Conservation (phyloP, 2,113 vertebrate genomes). For the Clarias gariepinus region DNA sequence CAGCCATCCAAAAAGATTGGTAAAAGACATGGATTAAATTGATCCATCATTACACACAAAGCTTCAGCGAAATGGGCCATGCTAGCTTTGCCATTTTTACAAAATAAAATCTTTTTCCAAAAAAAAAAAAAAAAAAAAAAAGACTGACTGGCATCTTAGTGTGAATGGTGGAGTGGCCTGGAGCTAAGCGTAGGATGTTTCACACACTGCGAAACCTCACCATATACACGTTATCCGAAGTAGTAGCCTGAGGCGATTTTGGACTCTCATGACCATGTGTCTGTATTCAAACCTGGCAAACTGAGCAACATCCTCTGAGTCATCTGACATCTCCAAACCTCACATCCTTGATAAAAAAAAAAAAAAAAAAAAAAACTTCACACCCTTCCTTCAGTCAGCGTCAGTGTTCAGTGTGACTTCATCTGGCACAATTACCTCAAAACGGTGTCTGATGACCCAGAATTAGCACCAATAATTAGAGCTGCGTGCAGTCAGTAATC, state of each 20-base stretch:
- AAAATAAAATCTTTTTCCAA: neutral
- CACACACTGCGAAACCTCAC: neutral
- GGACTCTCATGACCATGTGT: neutral
- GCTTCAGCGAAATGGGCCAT: too few species aligned
- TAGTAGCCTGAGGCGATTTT: slow-evolving; percentile 12
- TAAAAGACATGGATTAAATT: neutral
- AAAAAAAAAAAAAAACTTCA: neutral
- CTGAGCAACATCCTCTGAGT: slow-evolving; percentile 34
- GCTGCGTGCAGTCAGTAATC: slow-evolving; percentile 54
- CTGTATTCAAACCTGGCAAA: slow-evolving; percentile 15
- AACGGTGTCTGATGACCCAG: slow-evolving; percentile 54
- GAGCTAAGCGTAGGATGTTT: neutral
- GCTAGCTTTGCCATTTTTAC: neutral
- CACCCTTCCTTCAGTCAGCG: slow-evolving; percentile 17
- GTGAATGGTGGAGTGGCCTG: neutral
- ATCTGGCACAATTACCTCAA: slow-evolving; percentile 50
- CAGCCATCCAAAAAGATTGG: neutral
- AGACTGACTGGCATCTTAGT: too few species aligned
- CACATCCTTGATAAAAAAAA: slow-evolving; percentile 6
- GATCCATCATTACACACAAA: neutral
- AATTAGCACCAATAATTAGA: slow-evolving; percentile 59
- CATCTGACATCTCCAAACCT: slow-evolving; percentile 32
- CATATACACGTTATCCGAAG: neutral
- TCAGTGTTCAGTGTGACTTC: slow-evolving; percentile 12
- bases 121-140: neutral